phyloP scores from a whole-genome alignment of 1,140 invertebrate species.

The Ditylenchus dipsaci region DNA sequence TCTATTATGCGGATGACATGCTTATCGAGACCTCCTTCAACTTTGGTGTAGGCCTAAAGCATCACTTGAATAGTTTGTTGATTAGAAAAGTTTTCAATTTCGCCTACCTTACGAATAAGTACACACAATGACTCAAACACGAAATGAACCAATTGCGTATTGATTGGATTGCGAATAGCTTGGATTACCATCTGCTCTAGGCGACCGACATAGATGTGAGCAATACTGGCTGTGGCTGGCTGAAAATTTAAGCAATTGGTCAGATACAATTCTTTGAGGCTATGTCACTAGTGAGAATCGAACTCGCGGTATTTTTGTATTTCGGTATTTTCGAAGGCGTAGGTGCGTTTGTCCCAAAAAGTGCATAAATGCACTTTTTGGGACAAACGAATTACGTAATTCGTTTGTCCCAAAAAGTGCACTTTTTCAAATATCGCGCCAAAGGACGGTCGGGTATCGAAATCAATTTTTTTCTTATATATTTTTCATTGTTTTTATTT shows the following conservation, averaged over 20 bases:
- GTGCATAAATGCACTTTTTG: too few relatives aligned
- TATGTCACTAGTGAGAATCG: not conserved
- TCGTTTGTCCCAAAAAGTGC: too few relatives aligned
- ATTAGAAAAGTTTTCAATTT: not conserved
- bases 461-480: too few relatives aligned
- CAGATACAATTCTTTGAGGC: not conserved
- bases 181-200: conserved; percentile 21
- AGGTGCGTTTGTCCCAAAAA: too few relatives aligned
- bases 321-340: too few relatives aligned
- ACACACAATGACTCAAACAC: conserved; percentile 62
- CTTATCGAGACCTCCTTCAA: conserved; percentile 15
- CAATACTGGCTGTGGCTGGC: conserved; percentile 22
- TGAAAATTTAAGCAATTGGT: conserved; percentile 22
- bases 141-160: conserved; percentile 62
- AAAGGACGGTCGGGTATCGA: too few relatives aligned
- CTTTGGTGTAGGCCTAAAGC: conserved; percentile 30
- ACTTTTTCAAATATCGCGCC: too few relatives aligned
- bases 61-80: not conserved
- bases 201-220: conserved; percentile 25
- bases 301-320: not conserved
- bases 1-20: conserved; percentile 40
- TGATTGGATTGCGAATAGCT: conserved; percentile 60
- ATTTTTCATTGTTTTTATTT: too few relatives aligned
- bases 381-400: too few relatives aligned
- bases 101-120: conserved; percentile 47